These are phyloP conservation scores for Ips typographus DNA, from an alignment of 1,140 invertebrate genomes.

Conservation along the genomic window DNA sequence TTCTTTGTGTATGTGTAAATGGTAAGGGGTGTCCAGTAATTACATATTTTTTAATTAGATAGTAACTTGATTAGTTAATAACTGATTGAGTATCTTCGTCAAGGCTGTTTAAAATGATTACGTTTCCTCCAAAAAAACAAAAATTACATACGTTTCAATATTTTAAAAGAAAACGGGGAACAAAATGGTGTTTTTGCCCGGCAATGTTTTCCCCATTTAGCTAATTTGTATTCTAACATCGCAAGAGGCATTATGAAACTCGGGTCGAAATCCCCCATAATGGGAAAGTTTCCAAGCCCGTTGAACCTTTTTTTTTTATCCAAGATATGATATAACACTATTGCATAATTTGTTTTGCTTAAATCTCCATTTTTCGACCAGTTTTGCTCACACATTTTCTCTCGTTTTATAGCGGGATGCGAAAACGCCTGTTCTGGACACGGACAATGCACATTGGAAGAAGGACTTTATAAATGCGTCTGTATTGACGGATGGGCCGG, in stretches of 20 bases:
- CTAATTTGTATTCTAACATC: conserved; percentile 31
- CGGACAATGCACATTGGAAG: conserved; percentile 83
- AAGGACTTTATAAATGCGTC: conserved; percentile 86
- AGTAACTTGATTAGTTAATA: too few species aligned
- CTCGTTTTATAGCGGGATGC: conserved; percentile 81
- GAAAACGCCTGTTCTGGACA: conserved; percentile 89
- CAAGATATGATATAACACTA: conserved; percentile 17
- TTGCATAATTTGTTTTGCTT: conserved; percentile 16
- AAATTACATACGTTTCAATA: conserved; percentile 5
- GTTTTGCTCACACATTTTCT: background rate
- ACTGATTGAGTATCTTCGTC: too few species aligned
- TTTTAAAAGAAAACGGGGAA: conserved; percentile 1
- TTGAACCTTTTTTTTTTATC: conserved; percentile 10
- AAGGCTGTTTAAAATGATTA: background rate
- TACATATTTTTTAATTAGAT: too few species aligned
- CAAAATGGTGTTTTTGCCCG: background rate
- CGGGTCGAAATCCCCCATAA: conserved; percentile 22
- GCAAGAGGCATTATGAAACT: conserved; percentile 27
- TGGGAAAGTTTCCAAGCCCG: conserved; percentile 26
- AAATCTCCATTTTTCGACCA: background rate
- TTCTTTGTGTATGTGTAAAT: too few species aligned
- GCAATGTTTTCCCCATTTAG: conserved; percentile 16
- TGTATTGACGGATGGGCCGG: conserved; percentile 93
- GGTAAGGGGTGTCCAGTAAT: too few species aligned
- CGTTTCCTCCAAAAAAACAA: background rate